phyloP scores from a whole-genome alignment of 2,113 vertebrate species.

The Brienomyrus brachyistius region DNA sequence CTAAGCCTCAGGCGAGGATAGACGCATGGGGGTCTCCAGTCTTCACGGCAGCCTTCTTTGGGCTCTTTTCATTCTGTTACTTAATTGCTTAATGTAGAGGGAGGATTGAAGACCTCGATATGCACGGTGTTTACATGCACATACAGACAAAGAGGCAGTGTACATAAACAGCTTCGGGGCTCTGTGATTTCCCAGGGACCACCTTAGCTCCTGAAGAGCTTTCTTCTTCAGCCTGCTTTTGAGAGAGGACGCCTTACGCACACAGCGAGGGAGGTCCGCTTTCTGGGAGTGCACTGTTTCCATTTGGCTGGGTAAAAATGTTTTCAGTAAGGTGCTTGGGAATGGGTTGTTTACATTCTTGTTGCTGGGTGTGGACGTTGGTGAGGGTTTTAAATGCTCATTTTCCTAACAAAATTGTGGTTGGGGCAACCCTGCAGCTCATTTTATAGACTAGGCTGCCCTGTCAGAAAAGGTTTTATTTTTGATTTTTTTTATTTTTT shows the following conservation, averaged over 20 bases:
- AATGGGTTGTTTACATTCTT: constrained; percentile 14
- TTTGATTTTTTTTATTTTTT: no score
- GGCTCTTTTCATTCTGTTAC: not conserved
- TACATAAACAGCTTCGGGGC: not conserved
- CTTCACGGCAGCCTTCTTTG: not conserved
- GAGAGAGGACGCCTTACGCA: not conserved
- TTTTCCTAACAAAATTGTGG: constrained; percentile 21
- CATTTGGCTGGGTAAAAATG: not conserved
- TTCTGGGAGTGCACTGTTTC: not conserved
- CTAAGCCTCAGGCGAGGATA: not conserved
- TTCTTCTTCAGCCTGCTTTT: not conserved
- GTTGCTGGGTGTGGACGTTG: constrained; percentile 18
- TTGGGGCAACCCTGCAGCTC: constrained; percentile 10
- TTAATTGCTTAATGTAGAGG: not conserved
- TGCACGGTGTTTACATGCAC: not conserved
- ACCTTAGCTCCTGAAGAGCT: not conserved
- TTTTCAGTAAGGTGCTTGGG: not conserved
- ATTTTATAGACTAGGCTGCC: not conserved
- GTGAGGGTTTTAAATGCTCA: constrained; percentile 11
- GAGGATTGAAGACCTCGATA: not conserved
- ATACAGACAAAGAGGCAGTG: not conserved
- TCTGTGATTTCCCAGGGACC: not conserved
- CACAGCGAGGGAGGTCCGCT: not conserved
- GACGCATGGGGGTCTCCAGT: not conserved
- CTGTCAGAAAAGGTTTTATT: not conserved